Evolutionary conservation across 1,140 invertebrate genomes (phyloP), one percentile per base, ranked within the genome.

Genomic region (Fopius arisanus): DNA sequence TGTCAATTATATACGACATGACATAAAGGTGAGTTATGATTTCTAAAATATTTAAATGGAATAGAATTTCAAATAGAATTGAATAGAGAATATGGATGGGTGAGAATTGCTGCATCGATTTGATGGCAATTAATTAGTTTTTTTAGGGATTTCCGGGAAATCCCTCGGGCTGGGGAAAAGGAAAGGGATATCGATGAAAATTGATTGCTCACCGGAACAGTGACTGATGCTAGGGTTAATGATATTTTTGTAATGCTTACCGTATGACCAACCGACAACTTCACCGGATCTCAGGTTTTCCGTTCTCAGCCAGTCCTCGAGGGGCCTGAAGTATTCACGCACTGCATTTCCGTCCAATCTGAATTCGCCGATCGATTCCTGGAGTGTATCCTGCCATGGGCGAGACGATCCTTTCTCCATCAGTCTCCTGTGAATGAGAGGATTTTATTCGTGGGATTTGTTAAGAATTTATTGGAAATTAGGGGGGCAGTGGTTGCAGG

Each of bases 281-380:
- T 96, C 94, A 21, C 92, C 91, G 10, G 93, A 95, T 67, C 94
- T 88, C 0, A 95, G 85, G 82, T 95, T 95, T 81, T 97, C 94
- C 76, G 92, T 92, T 41, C 93, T 90, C 65, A 98, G 88, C 96
- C 96, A 98, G 23, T 96, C 92, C 79, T 95, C 92, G 4, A 99
- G 89, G 0, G 97, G 97, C 16, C 92, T 89, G 90, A 98, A 99
- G 86, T 97, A 99, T 80, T 98, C 94, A 54, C 96, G 86, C n/a
- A 99, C 84, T 0, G 97, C 95, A 33, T 90, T 90, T 14, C 96
- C 94, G 81, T 94, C 94, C 59, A 98, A 88, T 59, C 93, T 90
- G 10, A 89, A 89, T 80, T 95, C 94, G 10, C 95, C 95, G 0
- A 94, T 95, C 0, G 95, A 90, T 75, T 94, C 92, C 75, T 92